Base-by-base conservation (phyloP, 2,797 vertebrate genomes). In the Heterohyrax brucei region DNA sequence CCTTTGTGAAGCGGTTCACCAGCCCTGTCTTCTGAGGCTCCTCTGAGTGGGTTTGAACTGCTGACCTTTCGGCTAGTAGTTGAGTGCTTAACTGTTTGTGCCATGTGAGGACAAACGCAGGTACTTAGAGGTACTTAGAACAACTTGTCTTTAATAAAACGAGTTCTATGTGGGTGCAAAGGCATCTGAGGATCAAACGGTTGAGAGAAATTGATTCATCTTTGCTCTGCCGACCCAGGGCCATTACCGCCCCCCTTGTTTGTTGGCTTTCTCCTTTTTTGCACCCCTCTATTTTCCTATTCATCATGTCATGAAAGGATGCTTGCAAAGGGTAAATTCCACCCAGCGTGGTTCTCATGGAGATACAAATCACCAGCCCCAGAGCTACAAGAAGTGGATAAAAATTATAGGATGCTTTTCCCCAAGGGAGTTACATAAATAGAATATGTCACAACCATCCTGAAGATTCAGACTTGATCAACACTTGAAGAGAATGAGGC, bases 371-470 rank as follows among this genome's bases (percentile, higher is more conserved):
- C 97, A 96, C 89, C 95, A 96, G 26, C 94, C 70, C 81, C 95
- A 95, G 92, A 94, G 96, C 96, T 95, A 93, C 92, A 90, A 95
- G 93, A 96, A 97, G 5, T 84, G 78, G 95, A 84, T 97, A 96
- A 97, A 94, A 97, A 93, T 96, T 97, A 87, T 24, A 96, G 96
- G 95, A 94, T 62, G 66, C 82, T 96, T 97, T 97, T 97, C 96
- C 96, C 93, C 93, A 95, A 96, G 92, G 92, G 95, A 97, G 93
- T 93, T 97, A 96, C 94, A 96, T 96, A 98, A 98, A 98, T 87
- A 98, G 96, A 98, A 78, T 95, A 83, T 97, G 92, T 94, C 97
- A 94, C 85, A 97, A 95, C 91, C 93, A 48, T 88, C 93, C 95
- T 5, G 9, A 73, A 97, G 96, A 97, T 78, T 96, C 94, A 93